These are phyloP conservation scores for Hippopotamyrus pictus DNA, from an alignment of 2,797 vertebrate species.

Conservation along the genomic window DNA sequence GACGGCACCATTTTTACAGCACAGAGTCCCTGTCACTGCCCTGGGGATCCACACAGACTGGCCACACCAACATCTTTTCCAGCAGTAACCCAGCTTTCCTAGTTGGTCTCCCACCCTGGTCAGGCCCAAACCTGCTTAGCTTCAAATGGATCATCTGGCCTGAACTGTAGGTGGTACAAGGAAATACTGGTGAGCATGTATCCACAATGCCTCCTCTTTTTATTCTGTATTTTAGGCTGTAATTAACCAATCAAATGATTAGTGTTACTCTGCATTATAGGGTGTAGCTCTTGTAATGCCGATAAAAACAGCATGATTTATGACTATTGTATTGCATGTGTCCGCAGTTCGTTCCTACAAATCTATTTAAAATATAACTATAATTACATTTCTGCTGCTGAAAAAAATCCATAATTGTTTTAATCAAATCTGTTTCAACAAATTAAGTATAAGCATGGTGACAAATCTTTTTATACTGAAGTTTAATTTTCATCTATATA, in stretches of 20 bases:
- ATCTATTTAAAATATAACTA: not conserved
- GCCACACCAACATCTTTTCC: not conserved
- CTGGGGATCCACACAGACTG: not conserved
- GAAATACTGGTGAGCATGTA: not conserved
- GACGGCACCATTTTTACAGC: not conserved
- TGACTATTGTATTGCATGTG: not conserved
- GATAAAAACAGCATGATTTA: not conserved
- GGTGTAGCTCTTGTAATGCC: not conserved
- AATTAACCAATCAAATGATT: not conserved
- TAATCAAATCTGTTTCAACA: not conserved
- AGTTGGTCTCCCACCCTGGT: not conserved
- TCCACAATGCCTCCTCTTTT: not conserved
- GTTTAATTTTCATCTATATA: not conserved
- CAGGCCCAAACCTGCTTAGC: not conserved
- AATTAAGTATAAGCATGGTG: constrained; percentile 5
- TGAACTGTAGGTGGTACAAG: not conserved
- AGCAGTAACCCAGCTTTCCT: not conserved
- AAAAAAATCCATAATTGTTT: not conserved
- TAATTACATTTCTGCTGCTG: constrained; percentile 1
- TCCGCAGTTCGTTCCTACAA: not conserved
- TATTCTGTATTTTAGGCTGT: not conserved
- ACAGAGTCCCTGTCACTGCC: not conserved
- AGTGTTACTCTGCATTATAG: not conserved
- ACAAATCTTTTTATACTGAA: not conserved
- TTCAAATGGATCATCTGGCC: not conserved